These are phyloP conservation scores for Aspidapion aeneum DNA, from an alignment of 2,888 invertebrate genomes.

Conservation along the genomic window DNA sequence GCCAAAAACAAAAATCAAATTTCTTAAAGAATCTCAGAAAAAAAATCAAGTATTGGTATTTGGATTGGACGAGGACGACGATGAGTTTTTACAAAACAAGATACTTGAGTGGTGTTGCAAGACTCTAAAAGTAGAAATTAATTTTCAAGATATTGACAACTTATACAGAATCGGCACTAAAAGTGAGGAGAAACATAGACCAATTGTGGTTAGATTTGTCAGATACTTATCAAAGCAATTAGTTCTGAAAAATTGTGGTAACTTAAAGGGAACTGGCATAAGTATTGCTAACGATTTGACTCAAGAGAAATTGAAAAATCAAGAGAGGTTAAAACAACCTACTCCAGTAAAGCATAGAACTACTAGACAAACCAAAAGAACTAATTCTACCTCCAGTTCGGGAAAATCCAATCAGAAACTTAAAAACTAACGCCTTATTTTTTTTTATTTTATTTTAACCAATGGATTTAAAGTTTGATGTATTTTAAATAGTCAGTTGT, in stretches of 20 bases:
- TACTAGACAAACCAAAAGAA: background rate
- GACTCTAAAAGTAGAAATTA: background rate
- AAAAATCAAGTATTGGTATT: background rate
- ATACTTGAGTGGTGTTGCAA: background rate
- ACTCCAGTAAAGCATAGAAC: background rate
- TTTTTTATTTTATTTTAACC: too few species aligned
- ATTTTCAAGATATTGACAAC: background rate
- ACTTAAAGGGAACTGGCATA: background rate
- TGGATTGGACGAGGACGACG: background rate
- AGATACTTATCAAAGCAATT: background rate
- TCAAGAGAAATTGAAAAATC: background rate
- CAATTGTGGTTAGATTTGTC: background rate
- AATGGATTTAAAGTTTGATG: too few species aligned
- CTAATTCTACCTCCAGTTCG: background rate
- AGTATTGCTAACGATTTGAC: background rate
- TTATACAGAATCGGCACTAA: background rate
- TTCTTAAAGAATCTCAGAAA: background rate
- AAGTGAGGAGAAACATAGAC: background rate
- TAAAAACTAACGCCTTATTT: background rate
- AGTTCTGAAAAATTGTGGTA: background rate
- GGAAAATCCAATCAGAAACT: background rate
- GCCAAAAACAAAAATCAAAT: background rate
- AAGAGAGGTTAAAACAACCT: background rate
- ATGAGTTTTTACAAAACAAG: background rate
- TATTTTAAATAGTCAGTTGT: background rate